Percentiles rank a stretch among this genome's conserved stretches.
phyloP scores from a whole-genome alignment of 2,113 vertebrate species.

The Pelecanus crispus region DNA sequence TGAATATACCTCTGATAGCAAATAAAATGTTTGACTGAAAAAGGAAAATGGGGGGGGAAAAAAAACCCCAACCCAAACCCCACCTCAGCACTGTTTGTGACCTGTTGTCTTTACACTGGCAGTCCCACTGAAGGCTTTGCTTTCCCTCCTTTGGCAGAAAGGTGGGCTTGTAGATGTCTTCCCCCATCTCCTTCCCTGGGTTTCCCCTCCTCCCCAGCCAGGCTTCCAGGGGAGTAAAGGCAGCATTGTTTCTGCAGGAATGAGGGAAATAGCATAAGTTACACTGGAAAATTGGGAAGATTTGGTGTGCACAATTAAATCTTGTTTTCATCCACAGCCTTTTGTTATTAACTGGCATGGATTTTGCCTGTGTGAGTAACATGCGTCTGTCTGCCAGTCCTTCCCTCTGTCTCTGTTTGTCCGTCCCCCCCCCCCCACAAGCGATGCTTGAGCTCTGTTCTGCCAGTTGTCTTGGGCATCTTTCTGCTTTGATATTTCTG shows the following conservation, averaged over 20 bases:
- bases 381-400: not conserved
- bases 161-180: not conserved
- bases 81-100: not conserved
- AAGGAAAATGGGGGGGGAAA: not conserved
- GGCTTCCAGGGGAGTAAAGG: not conserved
- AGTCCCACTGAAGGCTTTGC: not conserved
- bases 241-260: not conserved
- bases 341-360: conserved; percentile 48
- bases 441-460: not conserved
- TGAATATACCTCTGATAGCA: not conserved
- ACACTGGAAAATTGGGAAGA: conserved; percentile 7
- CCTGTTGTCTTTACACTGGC: not conserved
- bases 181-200: not conserved
- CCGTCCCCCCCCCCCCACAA: not conserved
- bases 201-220: not conserved
- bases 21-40: not conserved
- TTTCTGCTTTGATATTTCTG: not conserved
- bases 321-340: conserved; percentile 56
- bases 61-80: too few relatives aligned
- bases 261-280: conserved; percentile 38
- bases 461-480: fast-evolving
- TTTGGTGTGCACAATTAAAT: conserved; percentile 39
- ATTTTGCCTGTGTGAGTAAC: conserved; percentile 36
- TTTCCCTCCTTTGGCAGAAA: not conserved
- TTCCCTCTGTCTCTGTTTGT: not conserved